Conservation (phyloP, 2,888 invertebrate genomes). For the Drosophila neutralis region DNA sequence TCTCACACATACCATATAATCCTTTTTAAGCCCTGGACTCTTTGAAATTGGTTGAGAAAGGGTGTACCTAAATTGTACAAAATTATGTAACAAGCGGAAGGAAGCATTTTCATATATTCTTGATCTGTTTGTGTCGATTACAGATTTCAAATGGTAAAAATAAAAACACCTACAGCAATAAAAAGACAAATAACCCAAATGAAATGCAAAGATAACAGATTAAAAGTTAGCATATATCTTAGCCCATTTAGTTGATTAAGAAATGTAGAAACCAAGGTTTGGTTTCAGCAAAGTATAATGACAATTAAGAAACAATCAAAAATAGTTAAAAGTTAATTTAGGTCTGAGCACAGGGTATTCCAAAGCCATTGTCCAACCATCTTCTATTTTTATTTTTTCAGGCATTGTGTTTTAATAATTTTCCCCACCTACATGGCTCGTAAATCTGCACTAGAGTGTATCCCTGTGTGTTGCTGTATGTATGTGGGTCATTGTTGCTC, state of each 20-base stretch:
- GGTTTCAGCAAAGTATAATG: neutral
- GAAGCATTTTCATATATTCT: neutral
- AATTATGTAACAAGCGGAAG: neutral
- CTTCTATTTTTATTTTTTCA: slow-evolving; percentile 28
- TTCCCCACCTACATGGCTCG: slow-evolving; percentile 72
- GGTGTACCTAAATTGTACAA: neutral
- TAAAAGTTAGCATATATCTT: neutral
- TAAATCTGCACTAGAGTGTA: slow-evolving; percentile 69
- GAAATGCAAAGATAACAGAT: neutral
- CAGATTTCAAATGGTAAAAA: neutral
- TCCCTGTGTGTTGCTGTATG: slow-evolving; percentile 9
- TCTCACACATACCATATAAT: neutral
- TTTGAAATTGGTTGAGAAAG: neutral
- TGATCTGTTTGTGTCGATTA: neutral
- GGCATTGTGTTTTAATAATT: slow-evolving; percentile 76
- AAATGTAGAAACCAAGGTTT: neutral
- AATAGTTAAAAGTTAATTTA: neutral
- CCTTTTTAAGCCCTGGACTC: neutral
- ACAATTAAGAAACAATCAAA: neutral
- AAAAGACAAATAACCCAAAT: neutral
- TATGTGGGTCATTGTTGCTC: slow-evolving; percentile 22
- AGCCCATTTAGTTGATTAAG: neutral
- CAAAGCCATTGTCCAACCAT: neutral
- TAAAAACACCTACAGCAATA: neutral
- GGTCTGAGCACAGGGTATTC: neutral